A percentile compares a stretch with the other conserved stretches of the same genome.
phyloP scores from a whole-genome alignment of 2,113 vertebrate genomes.

The Melospiza georgiana region DNA sequence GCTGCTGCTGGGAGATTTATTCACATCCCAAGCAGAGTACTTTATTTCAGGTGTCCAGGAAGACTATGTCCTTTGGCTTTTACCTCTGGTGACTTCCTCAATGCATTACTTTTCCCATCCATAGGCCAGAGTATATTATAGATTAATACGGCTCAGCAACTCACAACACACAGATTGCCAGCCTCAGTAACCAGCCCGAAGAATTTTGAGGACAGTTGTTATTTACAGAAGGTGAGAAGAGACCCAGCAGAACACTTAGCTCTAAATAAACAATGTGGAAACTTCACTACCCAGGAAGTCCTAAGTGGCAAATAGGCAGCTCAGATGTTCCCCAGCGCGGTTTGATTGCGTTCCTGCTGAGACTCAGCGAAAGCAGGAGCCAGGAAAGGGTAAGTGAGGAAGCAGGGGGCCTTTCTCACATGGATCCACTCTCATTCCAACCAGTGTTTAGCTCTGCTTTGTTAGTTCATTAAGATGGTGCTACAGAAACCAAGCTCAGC shows the following conservation, averaged over 20 bases:
- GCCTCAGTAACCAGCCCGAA: constrained; percentile 38
- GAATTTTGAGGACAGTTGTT: constrained; percentile 53
- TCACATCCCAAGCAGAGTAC: background rate
- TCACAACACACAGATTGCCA: constrained; percentile 44
- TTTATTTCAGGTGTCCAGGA: background rate
- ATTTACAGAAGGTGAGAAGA: constrained; percentile 46
- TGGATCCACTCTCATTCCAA: background rate
- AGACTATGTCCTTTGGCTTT: constrained; percentile 15
- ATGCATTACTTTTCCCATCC: background rate
- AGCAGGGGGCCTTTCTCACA: background rate
- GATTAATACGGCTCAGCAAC: constrained; percentile 31
- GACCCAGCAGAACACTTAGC: constrained; percentile 41
- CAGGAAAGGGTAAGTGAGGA: background rate
- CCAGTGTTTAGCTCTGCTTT: background rate
- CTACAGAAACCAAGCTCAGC: background rate
- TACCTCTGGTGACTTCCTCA: background rate
- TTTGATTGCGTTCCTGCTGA: constrained; percentile 20
- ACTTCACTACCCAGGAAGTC: constrained; percentile 48
- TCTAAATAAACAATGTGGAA: constrained; percentile 37
- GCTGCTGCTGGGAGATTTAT: background rate
- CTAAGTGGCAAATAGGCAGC: constrained; percentile 24
- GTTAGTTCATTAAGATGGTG: background rate
- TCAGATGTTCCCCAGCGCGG: background rate
- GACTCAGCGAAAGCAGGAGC: background rate
- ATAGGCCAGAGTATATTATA: background rate